Conservation (phyloP, 2,888 invertebrate species). For the Athalia rosae region DNA sequence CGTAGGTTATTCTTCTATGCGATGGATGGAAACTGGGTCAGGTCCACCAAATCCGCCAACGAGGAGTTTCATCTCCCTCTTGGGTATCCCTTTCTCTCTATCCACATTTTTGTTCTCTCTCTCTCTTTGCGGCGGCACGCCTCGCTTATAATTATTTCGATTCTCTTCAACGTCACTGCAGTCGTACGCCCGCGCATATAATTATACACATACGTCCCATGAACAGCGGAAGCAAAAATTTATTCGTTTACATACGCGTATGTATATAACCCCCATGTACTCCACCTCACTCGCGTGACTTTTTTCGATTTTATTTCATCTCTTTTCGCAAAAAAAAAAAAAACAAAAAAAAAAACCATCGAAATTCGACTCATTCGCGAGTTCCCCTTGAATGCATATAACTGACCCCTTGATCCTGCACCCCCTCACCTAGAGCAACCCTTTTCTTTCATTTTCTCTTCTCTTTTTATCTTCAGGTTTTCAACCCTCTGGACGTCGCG, state of each 20-base stretch:
- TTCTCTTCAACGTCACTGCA: conserved; percentile 6
- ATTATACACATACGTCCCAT: not conserved
- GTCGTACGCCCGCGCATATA: not conserved
- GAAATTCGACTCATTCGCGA: too few species aligned
- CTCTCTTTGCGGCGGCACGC: not conserved
- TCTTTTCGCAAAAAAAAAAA: too few species aligned
- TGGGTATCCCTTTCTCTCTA: not conserved
- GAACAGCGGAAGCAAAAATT: not conserved
- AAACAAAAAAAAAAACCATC: too few species aligned
- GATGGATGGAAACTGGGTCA: conserved; percentile 40
- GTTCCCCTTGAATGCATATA: too few species aligned
- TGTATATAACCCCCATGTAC: not conserved
- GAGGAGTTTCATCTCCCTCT: not conserved
- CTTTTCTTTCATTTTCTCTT: not conserved
- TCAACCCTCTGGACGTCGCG: not conserved
- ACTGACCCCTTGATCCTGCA: conserved; percentile 20
- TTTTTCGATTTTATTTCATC: too few species aligned
- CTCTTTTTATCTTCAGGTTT: not conserved
- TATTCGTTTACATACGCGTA: not conserved
- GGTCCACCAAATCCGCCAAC: conserved; percentile 31
- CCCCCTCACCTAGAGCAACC: too few species aligned
- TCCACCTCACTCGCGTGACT: too few species aligned
- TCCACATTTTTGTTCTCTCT: not conserved
- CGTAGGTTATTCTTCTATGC: conserved; percentile 8
- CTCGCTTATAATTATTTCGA: conserved; percentile 19